Evolutionary conservation across 2,113 vertebrate species (phyloP).

Genomic region (Phocoena phocoena): DNA sequence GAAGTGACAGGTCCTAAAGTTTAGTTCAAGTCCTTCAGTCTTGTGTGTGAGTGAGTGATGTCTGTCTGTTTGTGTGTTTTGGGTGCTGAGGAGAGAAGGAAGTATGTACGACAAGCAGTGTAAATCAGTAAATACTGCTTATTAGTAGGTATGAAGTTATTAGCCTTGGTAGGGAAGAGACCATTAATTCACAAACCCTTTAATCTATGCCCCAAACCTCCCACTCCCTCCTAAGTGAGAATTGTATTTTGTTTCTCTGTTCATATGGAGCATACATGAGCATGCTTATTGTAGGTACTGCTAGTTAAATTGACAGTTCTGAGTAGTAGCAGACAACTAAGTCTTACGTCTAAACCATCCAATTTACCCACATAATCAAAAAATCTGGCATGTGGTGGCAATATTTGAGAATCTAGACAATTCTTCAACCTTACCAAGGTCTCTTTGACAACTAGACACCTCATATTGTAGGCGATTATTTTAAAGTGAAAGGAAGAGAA

Average conservation of each 20-base stretch:
- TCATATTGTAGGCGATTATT: neutral
- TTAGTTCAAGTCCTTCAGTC: neutral
- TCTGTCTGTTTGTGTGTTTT: neutral
- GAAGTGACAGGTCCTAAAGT: neutral
- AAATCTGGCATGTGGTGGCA: neutral
- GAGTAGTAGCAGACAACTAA: neutral
- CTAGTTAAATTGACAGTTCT: neutral
- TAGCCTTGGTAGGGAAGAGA: neutral
- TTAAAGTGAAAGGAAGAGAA: neutral
- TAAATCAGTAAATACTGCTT: neutral
- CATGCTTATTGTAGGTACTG: neutral
- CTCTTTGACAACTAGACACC: neutral
- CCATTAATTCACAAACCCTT: neutral
- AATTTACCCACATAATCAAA: slow-evolving; percentile 5
- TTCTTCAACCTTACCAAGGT: neutral
- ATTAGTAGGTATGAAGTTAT: neutral
- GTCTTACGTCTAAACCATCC: slow-evolving; percentile 3
- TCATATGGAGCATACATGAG: neutral
- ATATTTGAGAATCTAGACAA: neutral
- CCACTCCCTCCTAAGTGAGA: neutral
- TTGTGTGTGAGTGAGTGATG: neutral
- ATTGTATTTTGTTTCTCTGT: neutral
- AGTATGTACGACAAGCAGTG: neutral
- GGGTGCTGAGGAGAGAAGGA: neutral
- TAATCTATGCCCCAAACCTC: neutral